phyloP scores from a whole-genome alignment of 2,888 invertebrate genomes.

The Drosophila recens region DNA sequence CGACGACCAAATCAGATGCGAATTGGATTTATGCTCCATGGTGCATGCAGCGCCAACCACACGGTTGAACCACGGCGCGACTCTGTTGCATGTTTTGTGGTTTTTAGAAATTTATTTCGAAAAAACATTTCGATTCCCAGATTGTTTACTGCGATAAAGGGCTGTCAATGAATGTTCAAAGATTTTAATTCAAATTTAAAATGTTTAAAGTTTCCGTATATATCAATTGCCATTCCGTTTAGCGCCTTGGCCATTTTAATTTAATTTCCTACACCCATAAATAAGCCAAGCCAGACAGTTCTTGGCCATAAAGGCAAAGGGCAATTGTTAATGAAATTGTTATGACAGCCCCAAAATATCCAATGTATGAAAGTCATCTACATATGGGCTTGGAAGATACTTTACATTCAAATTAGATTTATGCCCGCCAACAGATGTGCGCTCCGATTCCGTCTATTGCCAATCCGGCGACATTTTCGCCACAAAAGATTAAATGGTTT shows the following conservation, averaged over 20 bases:
- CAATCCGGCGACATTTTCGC: slow-evolving; percentile 54
- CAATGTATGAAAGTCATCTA: slow-evolving; percentile 27
- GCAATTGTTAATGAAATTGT: slow-evolving; percentile 72
- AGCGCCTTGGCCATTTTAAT: slow-evolving; percentile 50
- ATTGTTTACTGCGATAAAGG: slow-evolving; percentile 6
- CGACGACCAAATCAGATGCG: slow-evolving; percentile 40
- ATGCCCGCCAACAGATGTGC: slow-evolving; percentile 66
- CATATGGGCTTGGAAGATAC: slow-evolving; percentile 45
- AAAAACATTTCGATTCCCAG: slow-evolving; percentile 21
- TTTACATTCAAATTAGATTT: slow-evolving; percentile 69
- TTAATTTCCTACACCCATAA: slow-evolving; percentile 69
- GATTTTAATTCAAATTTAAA: slow-evolving; percentile 3
- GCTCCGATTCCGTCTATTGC: slow-evolving; percentile 31
- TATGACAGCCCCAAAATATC: slow-evolving; percentile 63
- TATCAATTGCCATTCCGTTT: slow-evolving; percentile 19
- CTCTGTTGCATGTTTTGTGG: slow-evolving; percentile 56
- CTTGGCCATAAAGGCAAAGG: slow-evolving; percentile 36
- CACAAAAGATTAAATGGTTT: slow-evolving; percentile 69
- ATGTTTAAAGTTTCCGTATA: slow-evolving; percentile 1
- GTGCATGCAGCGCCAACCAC: slow-evolving; percentile 65
- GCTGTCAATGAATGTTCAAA: neutral
- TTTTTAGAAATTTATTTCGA: slow-evolving; percentile 41
- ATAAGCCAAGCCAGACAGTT: slow-evolving; percentile 48
- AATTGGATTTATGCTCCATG: slow-evolving; percentile 71
- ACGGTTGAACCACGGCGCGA: slow-evolving; percentile 6